Evolutionary conservation across 2,113 vertebrate species (phyloP).

Genomic region (Calidris pygmaea): DNA sequence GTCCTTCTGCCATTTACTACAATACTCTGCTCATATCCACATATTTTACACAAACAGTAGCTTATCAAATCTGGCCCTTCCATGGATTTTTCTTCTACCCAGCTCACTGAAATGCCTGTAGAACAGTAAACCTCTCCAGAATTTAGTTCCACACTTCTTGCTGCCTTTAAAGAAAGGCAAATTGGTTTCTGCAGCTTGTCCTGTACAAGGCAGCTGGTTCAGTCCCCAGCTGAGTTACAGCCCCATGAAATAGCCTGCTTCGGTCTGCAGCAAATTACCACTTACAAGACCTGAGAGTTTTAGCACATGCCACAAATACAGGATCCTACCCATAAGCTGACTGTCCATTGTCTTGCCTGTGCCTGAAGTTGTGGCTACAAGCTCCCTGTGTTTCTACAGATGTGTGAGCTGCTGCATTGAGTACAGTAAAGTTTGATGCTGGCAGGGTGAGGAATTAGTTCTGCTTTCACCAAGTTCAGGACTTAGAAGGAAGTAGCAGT

Average conservation of each 20-base stretch:
- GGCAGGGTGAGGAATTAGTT: background rate
- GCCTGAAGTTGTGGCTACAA: background rate
- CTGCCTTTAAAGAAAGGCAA: background rate
- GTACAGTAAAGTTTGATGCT: background rate
- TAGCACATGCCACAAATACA: background rate
- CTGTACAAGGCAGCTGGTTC: background rate
- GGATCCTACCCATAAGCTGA: background rate
- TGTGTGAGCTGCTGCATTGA: background rate
- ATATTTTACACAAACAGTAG: background rate
- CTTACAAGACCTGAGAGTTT: fast-evolving
- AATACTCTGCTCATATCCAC: background rate
- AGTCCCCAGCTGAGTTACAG: background rate
- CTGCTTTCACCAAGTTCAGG: background rate
- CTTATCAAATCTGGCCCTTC: background rate
- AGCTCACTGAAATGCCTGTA: background rate
- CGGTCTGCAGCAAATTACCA: background rate
- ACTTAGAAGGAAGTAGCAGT: background rate
- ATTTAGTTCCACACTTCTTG: background rate
- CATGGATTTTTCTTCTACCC: background rate
- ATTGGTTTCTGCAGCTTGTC: background rate
- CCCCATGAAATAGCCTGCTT: background rate
- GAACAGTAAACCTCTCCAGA: background rate
- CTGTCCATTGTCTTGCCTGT: background rate
- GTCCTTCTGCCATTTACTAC: background rate
- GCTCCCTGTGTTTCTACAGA: background rate